phyloP scores from a whole-genome alignment of 2,888 invertebrate species.

The Drosophila mercatorum region DNA sequence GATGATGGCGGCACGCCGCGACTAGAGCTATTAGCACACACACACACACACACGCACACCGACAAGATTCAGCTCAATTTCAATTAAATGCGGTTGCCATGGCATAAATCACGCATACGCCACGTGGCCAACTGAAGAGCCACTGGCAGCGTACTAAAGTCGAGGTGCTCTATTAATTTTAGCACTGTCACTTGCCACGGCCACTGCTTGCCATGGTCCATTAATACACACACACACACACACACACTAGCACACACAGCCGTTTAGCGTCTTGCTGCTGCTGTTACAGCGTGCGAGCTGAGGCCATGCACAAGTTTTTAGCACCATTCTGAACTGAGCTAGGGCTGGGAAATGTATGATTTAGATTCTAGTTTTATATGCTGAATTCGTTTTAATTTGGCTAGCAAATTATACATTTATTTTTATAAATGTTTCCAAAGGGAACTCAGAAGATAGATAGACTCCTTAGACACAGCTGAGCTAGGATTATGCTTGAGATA shows the following conservation, averaged over 20 bases:
- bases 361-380: background rate
- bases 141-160: constrained; percentile 30
- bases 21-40: constrained; percentile 29
- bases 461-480: too few species aligned
- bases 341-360: background rate
- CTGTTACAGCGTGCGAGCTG: background rate
- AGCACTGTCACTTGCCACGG: constrained; percentile 67
- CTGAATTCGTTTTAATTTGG: background rate
- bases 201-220: constrained; percentile 46
- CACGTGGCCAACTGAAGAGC: constrained; percentile 49
- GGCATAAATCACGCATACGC: constrained; percentile 73
- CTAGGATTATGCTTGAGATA: too few species aligned
- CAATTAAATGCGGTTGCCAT: constrained; percentile 62
- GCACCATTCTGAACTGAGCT: constrained; percentile 4
- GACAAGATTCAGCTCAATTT: constrained; percentile 48
- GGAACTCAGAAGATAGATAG: too few species aligned
- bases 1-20: constrained; percentile 47
- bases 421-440: background rate
- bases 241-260: background rate
- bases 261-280: constrained; percentile 1
- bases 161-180: constrained; percentile 71
- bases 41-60: constrained; percentile 7
- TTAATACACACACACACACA: constrained; percentile 24
- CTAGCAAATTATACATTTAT: background rate
- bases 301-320: background rate